A percentile compares a stretch with the other conserved stretches of the same genome.
These are phyloP conservation scores for Drosophila mojavensis DNA, from an alignment of 1,140 invertebrate species.

Conservation along the genomic window DNA sequence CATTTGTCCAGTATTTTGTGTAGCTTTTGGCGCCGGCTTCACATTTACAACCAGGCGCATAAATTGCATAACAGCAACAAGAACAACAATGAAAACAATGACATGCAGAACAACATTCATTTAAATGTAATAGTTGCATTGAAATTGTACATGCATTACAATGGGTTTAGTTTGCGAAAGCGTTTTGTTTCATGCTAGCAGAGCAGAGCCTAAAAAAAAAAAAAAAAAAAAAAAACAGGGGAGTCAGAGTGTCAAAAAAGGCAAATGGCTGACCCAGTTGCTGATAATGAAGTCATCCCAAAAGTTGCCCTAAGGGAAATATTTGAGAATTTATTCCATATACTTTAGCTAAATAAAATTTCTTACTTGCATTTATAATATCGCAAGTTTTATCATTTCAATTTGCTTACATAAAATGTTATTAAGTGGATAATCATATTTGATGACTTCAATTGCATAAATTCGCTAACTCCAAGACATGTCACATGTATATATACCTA, in stretches of 20 bases:
- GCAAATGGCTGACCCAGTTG: slow-evolving; percentile 5
- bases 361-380: too few relatives aligned
- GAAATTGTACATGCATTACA: slow-evolving; percentile 1
- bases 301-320: not conserved
- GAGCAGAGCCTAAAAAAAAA: not conserved
- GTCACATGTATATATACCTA: not conserved
- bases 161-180: slow-evolving; percentile 6
- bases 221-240: not conserved
- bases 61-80: not conserved
- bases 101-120: slow-evolving; percentile 13
- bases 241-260: slow-evolving; percentile 4
- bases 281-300: not conserved
- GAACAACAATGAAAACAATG: not conserved
- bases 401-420: too few relatives aligned
- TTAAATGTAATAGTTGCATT: slow-evolving; percentile 36
- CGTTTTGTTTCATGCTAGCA: slow-evolving; percentile 1
- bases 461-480: too few relatives aligned
- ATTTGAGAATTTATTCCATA: too few relatives aligned
- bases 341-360: too few relatives aligned
- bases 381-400: too few relatives aligned
- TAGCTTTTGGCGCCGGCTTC: too few relatives aligned
- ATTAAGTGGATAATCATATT: too few relatives aligned
- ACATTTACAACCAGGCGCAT: slow-evolving; percentile 3
- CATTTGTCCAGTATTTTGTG: slow-evolving; percentile 28
- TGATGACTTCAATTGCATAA: too few relatives aligned